phyloP scores from a whole-genome alignment of 2,797 vertebrate species.

The Poliocrania exsul region DNA sequence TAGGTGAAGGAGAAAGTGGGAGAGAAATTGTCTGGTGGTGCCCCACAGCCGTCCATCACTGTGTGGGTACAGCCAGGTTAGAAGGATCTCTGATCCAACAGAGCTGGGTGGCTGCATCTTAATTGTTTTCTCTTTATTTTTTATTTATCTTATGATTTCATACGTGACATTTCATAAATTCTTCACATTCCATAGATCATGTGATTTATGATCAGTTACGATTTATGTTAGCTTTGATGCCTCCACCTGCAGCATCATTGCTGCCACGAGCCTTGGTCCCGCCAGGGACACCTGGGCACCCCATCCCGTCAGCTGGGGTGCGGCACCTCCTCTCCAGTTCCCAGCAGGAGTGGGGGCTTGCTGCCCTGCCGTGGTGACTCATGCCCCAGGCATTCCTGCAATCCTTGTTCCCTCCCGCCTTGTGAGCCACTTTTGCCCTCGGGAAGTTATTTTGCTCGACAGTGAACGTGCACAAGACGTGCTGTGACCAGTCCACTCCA shows the following conservation, averaged over 20 bases:
- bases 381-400: neutral
- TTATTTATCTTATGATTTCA: neutral
- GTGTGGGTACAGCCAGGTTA: neutral
- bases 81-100: fast-evolving
- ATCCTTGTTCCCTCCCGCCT: fast-evolving
- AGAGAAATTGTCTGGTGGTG: neutral
- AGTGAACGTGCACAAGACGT: fast-evolving
- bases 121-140: neutral
- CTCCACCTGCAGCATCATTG: neutral
- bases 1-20: neutral
- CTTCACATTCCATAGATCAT: neutral
- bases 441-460: neutral
- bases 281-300: neutral
- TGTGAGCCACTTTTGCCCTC: neutral
- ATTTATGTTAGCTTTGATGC: neutral
- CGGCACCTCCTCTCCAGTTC: neutral
- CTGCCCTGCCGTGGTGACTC: neutral
- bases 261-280: neutral
- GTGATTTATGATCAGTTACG: neutral
- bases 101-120: neutral
- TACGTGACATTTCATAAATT: neutral
- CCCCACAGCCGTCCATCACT: neutral
- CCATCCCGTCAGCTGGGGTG: fast-evolving
- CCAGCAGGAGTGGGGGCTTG: fast-evolving
- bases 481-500: fast-evolving